Percentiles rank a stretch among this genome's conserved stretches.
Evolutionary conservation across 1,140 invertebrate genomes (phyloP).

Genomic region (Pogonomyrmex californicus): DNA sequence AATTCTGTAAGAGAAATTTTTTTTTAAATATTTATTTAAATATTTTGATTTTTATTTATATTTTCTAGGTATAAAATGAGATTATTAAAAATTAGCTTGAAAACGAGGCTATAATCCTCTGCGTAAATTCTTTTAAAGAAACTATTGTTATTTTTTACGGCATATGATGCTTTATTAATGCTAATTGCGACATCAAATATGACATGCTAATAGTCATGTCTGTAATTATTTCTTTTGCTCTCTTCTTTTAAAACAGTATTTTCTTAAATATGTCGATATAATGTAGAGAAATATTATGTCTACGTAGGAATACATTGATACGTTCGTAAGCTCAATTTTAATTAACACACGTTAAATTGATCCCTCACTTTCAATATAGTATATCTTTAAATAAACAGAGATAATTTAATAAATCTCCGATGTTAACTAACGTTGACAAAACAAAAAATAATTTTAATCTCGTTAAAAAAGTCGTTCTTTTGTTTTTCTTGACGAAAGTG

Average conservation of each 20-base stretch:
- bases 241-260: constrained; percentile 34
- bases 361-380: background rate
- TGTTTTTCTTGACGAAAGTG: background rate
- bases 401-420: constrained; percentile 16
- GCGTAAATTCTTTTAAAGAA: constrained; percentile 1
- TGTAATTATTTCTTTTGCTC: constrained; percentile 18
- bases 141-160: background rate
- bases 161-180: constrained; percentile 2
- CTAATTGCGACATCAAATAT: constrained; percentile 18
- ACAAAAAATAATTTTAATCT: background rate
- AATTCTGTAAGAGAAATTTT: background rate
- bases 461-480: background rate
- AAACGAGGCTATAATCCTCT: constrained; percentile 11
- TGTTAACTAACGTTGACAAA: background rate
- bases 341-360: constrained; percentile 19
- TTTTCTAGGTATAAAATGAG: constrained; percentile 10
- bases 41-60: background rate
- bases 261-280: background rate
- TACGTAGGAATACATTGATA: background rate
- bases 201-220: constrained; percentile 18
- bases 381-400: constrained; percentile 7
- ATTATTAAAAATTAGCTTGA: constrained; percentile 4
- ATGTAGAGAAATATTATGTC: background rate
- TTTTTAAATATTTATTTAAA: too few relatives aligned
- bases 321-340: constrained; percentile 10